These are phyloP conservation scores for Thomomys bottae DNA, from an alignment of 2,113 vertebrate genomes.

Conservation along the genomic window DNA sequence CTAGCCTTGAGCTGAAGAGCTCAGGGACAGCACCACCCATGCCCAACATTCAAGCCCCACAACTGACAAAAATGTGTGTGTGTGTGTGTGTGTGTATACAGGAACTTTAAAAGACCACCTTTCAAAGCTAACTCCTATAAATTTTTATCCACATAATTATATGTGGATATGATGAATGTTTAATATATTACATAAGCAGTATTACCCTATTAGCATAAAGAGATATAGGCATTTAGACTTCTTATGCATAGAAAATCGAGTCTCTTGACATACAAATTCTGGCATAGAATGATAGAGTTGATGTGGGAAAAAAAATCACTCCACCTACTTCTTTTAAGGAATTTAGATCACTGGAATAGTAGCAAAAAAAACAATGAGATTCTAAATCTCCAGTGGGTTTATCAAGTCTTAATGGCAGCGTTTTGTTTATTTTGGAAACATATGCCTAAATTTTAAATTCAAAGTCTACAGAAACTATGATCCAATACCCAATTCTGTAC, in stretches of 20 bases:
- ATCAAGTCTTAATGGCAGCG: neutral
- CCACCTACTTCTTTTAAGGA: neutral
- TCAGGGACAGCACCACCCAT: no score
- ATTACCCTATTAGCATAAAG: neutral
- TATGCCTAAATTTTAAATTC: neutral
- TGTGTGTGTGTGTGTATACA: no score
- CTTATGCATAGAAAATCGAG: neutral
- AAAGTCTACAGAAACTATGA: neutral
- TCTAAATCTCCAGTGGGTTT: slow-evolving; percentile 41
- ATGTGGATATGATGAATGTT: neutral
- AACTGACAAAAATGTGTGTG: no score
- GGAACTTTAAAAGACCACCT: slow-evolving; percentile 12
- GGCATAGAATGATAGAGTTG: neutral
- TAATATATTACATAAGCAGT: no score
- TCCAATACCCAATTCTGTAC: neutral
- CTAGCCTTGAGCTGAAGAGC: no score
- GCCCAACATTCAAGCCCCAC: no score
- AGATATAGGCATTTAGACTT: neutral
- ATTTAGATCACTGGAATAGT: neutral
- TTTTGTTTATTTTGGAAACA: neutral
- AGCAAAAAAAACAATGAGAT: neutral
- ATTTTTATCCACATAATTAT: neutral
- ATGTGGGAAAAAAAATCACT: neutral
- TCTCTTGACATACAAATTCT: slow-evolving; percentile 5
- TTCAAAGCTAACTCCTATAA: neutral